Percentiles rank a stretch among this genome's conserved stretches.
Evolutionary conservation across 2,797 vertebrate genomes (phyloP).

Genomic region (Pseudochirops cupreus): DNA sequence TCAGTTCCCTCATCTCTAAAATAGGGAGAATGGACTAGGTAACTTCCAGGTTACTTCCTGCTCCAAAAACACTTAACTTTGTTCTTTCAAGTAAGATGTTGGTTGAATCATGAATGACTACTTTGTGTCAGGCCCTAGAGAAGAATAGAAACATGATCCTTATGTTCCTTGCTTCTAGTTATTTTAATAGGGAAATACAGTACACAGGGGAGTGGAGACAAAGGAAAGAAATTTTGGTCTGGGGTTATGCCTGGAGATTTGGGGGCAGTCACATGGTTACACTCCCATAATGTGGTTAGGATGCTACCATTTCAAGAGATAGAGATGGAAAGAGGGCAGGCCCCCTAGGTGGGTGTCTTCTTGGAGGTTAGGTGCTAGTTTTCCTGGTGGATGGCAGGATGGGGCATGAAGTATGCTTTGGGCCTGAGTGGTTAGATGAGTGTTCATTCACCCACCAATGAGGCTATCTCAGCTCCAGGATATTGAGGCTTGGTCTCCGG

Average conservation of each 20-base stretch:
- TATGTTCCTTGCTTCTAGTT: background rate
- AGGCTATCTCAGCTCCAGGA: background rate
- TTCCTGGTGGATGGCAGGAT: background rate
- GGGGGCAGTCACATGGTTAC: background rate
- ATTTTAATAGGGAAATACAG: background rate
- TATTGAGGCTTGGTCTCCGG: background rate
- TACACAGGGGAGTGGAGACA: background rate
- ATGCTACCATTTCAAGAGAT: background rate
- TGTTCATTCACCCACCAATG: background rate
- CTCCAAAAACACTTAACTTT: background rate
- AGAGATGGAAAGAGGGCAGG: background rate
- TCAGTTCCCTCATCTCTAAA: background rate
- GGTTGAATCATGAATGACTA: background rate
- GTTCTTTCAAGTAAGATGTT: background rate
- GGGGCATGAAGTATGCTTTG: background rate
- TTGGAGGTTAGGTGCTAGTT: background rate
- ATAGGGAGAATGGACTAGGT: background rate
- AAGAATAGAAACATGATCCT: background rate
- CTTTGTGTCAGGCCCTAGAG: background rate
- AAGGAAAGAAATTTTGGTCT: background rate
- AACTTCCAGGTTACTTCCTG: background rate
- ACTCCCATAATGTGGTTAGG: background rate
- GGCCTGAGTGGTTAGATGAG: background rate
- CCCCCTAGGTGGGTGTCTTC: background rate
- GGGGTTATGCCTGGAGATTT: background rate